Base-by-base conservation (phyloP, 2,797 vertebrate genomes). In the Paratrypauchen microcephalus region DNA sequence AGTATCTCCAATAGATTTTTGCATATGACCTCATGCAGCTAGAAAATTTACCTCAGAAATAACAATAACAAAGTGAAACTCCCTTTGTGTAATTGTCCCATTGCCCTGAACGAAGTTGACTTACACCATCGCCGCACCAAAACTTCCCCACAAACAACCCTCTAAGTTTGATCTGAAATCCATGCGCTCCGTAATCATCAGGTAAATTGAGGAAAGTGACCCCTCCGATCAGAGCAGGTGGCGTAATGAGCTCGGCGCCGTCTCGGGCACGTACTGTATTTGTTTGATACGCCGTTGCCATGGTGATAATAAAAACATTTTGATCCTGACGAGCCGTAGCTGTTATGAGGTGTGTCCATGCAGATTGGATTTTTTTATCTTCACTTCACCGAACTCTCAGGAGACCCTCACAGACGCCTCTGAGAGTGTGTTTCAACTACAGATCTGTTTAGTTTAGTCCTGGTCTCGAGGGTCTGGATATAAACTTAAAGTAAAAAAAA, bases 291-390 rank as follows among this genome's bases (percentile, higher is more conserved):
- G 59, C 8, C 56, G 76, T 83, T 78, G 78, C 76, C 72, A 69
- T 70, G 59, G 71, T 5, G 24, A 83, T 57, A 36, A 54, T 32
- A 41, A 71, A 82, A 69, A 47, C 70, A 56, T 41, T 65, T 71
- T 12, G 16, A 28, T 63, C 30, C 24, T 63, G 28, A n/a, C 54
- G 68, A 52, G 76, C 52, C 0, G 19, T 16, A 73, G 78, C 74
- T 68, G 2, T 65, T 74, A 80, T 26, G 56, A 70, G 70, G 73
- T 65, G 59, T 41, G 68, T 71, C 5, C 62, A 75, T 80, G 80
- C 75, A 86, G 85, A 87, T 82, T 75, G 77, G 75, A 81, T 85
- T 74, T 61, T 60, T 79, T 9, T 70, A 63, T 76, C 84, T 83
- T 81, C 68, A 66, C 9, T 77, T 70, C 71, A 75, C 72, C 69